A percentile compares a stretch with the other conserved stretches of the same genome.
Conservation (phyloP, 2,113 vertebrate species). For the Chauna torquata region DNA sequence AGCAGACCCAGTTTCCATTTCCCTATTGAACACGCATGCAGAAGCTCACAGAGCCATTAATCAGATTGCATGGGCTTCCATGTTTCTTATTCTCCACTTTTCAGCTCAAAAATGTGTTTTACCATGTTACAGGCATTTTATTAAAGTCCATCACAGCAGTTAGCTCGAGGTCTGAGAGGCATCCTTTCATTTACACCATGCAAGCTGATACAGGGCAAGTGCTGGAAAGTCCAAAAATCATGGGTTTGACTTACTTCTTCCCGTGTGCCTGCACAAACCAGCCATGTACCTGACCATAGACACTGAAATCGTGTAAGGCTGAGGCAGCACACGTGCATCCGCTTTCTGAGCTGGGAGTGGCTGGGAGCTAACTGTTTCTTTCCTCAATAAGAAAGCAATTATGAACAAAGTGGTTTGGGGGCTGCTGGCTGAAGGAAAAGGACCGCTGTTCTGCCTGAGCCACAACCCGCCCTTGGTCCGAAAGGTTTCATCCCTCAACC, state of each 20-base stretch:
- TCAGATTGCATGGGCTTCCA: background rate
- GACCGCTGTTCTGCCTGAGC: background rate
- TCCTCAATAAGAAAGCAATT: background rate
- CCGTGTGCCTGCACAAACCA: background rate
- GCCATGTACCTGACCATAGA: background rate
- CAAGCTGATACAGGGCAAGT: background rate
- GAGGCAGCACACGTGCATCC: accelerated
- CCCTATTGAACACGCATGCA: background rate
- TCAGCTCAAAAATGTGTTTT: slow-evolving; percentile 9
- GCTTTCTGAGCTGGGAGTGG: background rate
- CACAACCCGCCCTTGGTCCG: accelerated
- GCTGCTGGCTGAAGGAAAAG: background rate
- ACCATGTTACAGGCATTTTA: background rate
- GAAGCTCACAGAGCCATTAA: background rate
- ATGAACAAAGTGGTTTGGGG: background rate
- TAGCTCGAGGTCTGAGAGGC: background rate
- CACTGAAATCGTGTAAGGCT: background rate
- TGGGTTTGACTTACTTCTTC: background rate
- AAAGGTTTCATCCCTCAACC: background rate
- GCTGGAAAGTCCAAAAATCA: background rate
- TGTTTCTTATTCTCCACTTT: slow-evolving; percentile 11
- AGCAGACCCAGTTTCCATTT: background rate
- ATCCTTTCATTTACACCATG: background rate
- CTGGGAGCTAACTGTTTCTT: background rate
- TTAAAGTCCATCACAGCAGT: background rate